Percentiles rank a stretch among this genome's conserved stretches.
Conservation (phyloP, 2,797 vertebrate species). For the Parambassis ranga region DNA sequence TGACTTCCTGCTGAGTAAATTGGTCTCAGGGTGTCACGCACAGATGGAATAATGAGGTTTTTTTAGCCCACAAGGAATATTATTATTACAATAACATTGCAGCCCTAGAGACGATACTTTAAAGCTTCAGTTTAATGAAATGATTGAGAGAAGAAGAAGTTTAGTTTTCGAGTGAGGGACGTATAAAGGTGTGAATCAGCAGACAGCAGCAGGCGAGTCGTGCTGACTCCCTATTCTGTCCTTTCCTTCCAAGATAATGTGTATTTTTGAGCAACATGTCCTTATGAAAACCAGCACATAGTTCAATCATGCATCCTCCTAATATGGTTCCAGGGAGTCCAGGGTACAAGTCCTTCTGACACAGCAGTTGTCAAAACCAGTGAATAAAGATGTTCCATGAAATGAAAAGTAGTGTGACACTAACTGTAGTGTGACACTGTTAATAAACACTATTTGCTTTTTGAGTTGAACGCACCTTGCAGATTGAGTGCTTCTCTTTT, state of each 20-base stretch:
- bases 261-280: too few species aligned
- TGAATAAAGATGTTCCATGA: too few species aligned
- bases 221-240: neutral
- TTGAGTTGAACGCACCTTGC: neutral
- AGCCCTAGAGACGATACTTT: neutral
- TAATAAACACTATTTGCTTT: too few species aligned
- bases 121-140: neutral
- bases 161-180: neutral
- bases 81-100: neutral
- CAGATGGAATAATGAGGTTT: slow-evolving; percentile 17
- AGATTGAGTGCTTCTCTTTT: neutral
- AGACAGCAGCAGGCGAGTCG: neutral
- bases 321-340: too few species aligned
- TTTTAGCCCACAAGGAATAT: neutral
- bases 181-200: neutral
- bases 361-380: too few species aligned
- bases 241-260: too few species aligned
- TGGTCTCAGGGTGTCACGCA: neutral
- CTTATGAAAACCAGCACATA: too few species aligned
- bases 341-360: too few species aligned
- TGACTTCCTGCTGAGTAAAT: slow-evolving; percentile 8
- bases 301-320: too few species aligned
- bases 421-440: too few species aligned
- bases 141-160: neutral
- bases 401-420: too few species aligned